Base-by-base conservation (phyloP, 2,888 invertebrate species). In the Andrena bucephala region DNA sequence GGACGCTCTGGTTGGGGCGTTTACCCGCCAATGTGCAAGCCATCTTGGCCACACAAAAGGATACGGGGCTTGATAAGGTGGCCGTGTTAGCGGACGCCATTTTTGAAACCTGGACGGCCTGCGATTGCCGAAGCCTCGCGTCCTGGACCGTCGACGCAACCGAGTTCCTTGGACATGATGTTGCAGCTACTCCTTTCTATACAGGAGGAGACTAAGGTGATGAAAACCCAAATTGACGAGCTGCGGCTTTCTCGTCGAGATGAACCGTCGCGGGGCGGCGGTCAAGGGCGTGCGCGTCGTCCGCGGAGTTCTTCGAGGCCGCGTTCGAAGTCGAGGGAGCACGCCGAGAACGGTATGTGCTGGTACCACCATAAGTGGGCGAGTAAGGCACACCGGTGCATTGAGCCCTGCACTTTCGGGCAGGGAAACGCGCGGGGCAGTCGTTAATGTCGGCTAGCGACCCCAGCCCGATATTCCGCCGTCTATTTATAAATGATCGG, bases 81-180 rank as follows among this genome's bases (percentile, higher is more conserved):
- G 54, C 48, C 0, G 54, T 48, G 2, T 16, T 75, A 1, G 62
- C 69, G 0, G 68, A 79, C 2, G 54, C 63, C 5, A 24, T 54
- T 0, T 0, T 1, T 0, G 63, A 72, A 0, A 33, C 72, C 72
- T 0, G 4, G 16, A 0, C 54, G 65, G 0, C 48, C 54, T 2
- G 1, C 2, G 0, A 27, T 69, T 0, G 27, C 57, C 24, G 69
- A 57, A 2, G 6, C 69, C 1, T n/a, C 27, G 7, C 20, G 1
- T 8, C 1, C 2, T 2, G 13, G 0, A 0, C 4, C 29, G 7
- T 2, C 29, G 1, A 2, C 1, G 6, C 24, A 5, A 6, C 10
- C 2, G 8, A 24, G 29, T 27, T 6, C 62, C 0, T 1, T 16
- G 29, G 63, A 36, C 2, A 16, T 10, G 4, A 66, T 29, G 66